Base-by-base conservation (phyloP, 2,888 invertebrate genomes). In the Onthophagus sagittarius region DNA sequence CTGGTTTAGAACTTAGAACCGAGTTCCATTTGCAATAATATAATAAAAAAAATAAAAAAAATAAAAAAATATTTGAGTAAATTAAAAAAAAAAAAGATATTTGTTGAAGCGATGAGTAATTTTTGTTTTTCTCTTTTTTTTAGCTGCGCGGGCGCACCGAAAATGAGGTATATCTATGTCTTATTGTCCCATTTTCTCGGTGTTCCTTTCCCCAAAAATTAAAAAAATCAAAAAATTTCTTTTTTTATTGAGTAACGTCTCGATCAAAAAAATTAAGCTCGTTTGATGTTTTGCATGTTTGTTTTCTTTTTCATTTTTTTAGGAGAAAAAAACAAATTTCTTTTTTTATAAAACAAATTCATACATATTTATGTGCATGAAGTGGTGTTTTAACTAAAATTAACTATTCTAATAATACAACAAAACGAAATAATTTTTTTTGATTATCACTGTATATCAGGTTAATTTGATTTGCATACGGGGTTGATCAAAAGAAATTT, bases 71-170 rank as follows among this genome's bases (percentile, higher is more conserved):
- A 33, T 5, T 5, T 33, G 7, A 33, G 7, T 33, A 33, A 33
- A 53, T 53, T 9, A 53, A 53, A 53, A 63, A 13, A 63, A 14
- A 15, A 15, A 14, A 13, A 15, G n/a, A 13, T 63, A 63, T 63
- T 63, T 23, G 15, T 67, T 23, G 32, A 67, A 64, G 15, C 32
- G 67, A 23, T 32, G 23, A 67, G 64, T 67, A 67, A 67, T 67
- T 67, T 67, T 67, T 67, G 31, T 67, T 67, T 67, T 67, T 67
- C 39, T 53, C 67, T 67, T 67, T 67, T 23, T 67, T 67, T 67
- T 67, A 67, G 67, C 67, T 67, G 67, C 32, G 67, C 67, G 13
- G 67, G 15, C 31, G 23, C n/a, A 31, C 67, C 67, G 32, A 67
- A 67, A 67, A 67, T 67, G 67, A 67, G 67, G 67, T 67, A 67